Conservation (phyloP, 2,113 vertebrate genomes). For the Dipodomys ordii region DNA sequence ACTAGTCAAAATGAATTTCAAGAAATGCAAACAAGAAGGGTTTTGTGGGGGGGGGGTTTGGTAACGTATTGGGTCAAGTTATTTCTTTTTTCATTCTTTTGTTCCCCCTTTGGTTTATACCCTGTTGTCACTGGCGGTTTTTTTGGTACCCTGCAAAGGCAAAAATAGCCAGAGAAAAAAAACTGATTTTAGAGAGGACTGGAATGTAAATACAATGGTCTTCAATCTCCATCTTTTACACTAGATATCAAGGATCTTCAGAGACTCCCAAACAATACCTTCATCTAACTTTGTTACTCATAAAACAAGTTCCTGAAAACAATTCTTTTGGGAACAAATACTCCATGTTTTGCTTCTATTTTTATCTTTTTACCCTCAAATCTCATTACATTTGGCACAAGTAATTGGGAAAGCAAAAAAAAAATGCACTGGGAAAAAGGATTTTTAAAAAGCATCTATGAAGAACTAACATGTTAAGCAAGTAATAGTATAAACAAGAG, state of each 20-base stretch:
- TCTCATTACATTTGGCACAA: slow-evolving; percentile 48
- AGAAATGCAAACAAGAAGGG: too few species aligned
- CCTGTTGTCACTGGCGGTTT: too few species aligned
- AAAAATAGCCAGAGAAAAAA: neutral
- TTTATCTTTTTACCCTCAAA: slow-evolving; percentile 43
- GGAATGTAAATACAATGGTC: neutral
- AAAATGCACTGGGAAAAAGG: neutral
- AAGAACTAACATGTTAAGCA: slow-evolving; percentile 35
- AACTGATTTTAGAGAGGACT: neutral
- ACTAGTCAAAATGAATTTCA: too few species aligned
- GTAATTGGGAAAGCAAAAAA: slow-evolving; percentile 10
- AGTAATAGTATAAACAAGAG: slow-evolving; percentile 22
- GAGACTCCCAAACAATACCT: slow-evolving; percentile 28
- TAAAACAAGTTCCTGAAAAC: slow-evolving; percentile 41
- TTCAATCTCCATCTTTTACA: neutral
- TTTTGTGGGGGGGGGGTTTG: too few species aligned
- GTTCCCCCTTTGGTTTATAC: too few species aligned
- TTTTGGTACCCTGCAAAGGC: neutral
- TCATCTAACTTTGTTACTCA: slow-evolving; percentile 51
- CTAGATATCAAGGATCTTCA: neutral
- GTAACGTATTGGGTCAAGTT: too few species aligned
- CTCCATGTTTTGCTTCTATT: neutral
- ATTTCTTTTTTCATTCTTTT: too few species aligned
- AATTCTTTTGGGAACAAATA: slow-evolving; percentile 18
- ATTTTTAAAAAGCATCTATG: neutral